Evolutionary conservation across 2,113 vertebrate species (phyloP).

Genomic region (Benitochromis conjunctus): DNA sequence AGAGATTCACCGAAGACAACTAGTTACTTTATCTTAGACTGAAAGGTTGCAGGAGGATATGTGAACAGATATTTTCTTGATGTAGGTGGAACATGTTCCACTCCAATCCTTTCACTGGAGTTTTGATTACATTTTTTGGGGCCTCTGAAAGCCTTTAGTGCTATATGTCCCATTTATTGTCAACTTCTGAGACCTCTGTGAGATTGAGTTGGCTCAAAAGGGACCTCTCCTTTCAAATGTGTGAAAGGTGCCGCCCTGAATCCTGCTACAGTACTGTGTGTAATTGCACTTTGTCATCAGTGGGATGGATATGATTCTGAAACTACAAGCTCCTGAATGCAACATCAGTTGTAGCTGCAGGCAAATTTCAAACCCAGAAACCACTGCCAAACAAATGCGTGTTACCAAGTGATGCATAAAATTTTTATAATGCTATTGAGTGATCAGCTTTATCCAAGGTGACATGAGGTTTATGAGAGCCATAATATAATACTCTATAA

Average conservation of each 20-base stretch:
- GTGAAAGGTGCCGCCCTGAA: slow-evolving; percentile 48
- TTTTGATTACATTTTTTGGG: slow-evolving; percentile 32
- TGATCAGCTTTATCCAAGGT: slow-evolving; percentile 58
- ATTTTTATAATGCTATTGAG: slow-evolving; percentile 55
- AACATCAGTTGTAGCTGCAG: slow-evolving; percentile 36
- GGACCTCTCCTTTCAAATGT: slow-evolving; percentile 57
- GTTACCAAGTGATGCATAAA: slow-evolving; percentile 47
- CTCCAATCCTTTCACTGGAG: slow-evolving; percentile 40
- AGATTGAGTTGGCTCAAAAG: slow-evolving; percentile 65
- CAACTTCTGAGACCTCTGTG: slow-evolving; percentile 56
- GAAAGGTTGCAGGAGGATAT: slow-evolving; percentile 37
- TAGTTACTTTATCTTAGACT: slow-evolving; percentile 48
- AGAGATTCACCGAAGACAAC: slow-evolving; percentile 24
- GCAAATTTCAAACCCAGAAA: slow-evolving; percentile 41
- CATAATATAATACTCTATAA: slow-evolving; percentile 60
- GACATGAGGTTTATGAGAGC: slow-evolving; percentile 63
- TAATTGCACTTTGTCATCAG: slow-evolving; percentile 44
- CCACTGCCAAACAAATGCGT: slow-evolving; percentile 51
- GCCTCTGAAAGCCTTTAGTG: slow-evolving; percentile 40
- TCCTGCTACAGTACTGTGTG: slow-evolving; percentile 40
- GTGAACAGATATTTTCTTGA: slow-evolving; percentile 32
- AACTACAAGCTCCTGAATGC: slow-evolving; percentile 19
- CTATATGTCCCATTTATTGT: slow-evolving; percentile 44
- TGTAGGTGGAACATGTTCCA: slow-evolving; percentile 48
- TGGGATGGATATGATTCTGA: slow-evolving; percentile 17